Conservation (phyloP, 2,797 vertebrate genomes). For the Mormyrus hasselquistii region DNA sequence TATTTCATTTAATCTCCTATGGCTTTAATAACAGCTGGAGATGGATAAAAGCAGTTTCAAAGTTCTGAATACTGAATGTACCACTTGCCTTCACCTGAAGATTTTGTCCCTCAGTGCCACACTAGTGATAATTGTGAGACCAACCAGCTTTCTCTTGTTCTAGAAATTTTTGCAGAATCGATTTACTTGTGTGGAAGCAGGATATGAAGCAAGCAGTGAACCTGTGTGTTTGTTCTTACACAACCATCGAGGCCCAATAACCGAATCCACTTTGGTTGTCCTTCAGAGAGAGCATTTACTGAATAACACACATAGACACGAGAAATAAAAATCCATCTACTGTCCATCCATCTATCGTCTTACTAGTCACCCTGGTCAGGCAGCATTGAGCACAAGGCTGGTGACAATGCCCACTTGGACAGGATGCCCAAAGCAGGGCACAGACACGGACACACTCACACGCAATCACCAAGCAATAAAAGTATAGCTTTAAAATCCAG, state of each 20-base stretch:
- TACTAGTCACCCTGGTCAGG: neutral
- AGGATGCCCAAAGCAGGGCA: neutral
- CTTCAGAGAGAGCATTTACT: neutral
- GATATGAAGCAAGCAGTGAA: neutral
- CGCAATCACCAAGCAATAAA: neutral
- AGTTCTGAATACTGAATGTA: conserved; percentile 23
- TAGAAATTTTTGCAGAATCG: conserved; percentile 15
- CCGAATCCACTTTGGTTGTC: neutral
- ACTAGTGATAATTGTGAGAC: neutral
- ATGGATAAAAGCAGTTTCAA: conserved; percentile 26
- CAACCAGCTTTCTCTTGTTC: conserved; percentile 9
- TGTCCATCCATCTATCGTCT: neutral
- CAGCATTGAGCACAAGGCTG: neutral
- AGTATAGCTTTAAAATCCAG: neutral
- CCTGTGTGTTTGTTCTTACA: neutral
- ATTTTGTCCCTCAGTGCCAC: conserved; percentile 27
- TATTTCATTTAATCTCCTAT: conserved; percentile 40
- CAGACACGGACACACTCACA: neutral
- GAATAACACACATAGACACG: neutral
- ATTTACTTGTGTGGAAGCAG: conserved; percentile 20
- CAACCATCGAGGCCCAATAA: neutral
- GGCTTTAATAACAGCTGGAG: conserved; percentile 30
- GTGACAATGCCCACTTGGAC: neutral
- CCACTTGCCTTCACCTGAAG: conserved; percentile 21
- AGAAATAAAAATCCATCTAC: neutral